Percentiles rank a stretch among this genome's conserved stretches.
phyloP scores from a whole-genome alignment of 1,140 invertebrate genomes.

The Pogonognathellus flavescens region DNA sequence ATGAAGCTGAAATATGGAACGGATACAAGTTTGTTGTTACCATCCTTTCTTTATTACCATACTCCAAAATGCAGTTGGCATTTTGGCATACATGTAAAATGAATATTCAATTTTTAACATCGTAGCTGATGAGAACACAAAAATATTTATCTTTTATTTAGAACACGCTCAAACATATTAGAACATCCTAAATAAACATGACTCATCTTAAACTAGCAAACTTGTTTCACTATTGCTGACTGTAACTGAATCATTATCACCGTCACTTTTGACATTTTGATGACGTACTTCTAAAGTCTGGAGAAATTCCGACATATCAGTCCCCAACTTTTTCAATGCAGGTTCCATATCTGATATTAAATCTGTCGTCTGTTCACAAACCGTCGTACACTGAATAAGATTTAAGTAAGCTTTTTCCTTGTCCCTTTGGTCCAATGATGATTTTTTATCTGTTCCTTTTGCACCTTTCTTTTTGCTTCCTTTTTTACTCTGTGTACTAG shows the following conservation, averaged over 20 bases:
- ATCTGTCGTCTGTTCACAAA: conserved; percentile 59
- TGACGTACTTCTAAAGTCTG: not conserved
- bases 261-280: conserved; percentile 2
- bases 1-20: no score
- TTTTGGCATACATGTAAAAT: no score
- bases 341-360: conserved; percentile 61
- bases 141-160: no score
- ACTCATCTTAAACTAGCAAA: no score
- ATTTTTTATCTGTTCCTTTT: not conserved
- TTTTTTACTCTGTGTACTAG: not conserved
- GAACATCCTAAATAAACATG: no score
- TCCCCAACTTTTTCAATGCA: conserved; percentile 56
- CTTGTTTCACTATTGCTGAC: no score
- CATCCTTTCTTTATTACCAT: no score
- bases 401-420: conserved; percentile 50
- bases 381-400: conserved; percentile 53
- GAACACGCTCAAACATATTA: no score
- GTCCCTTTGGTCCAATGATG: not conserved
- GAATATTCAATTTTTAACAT: no score
- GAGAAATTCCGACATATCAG: conserved; percentile 43
- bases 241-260: not conserved
- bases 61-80: no score
- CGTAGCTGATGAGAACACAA: no score
- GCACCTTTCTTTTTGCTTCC: not conserved
- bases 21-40: no score